Evolutionary conservation across 2,797 vertebrate species (phyloP).

Genomic region (Spatula clypeata): DNA sequence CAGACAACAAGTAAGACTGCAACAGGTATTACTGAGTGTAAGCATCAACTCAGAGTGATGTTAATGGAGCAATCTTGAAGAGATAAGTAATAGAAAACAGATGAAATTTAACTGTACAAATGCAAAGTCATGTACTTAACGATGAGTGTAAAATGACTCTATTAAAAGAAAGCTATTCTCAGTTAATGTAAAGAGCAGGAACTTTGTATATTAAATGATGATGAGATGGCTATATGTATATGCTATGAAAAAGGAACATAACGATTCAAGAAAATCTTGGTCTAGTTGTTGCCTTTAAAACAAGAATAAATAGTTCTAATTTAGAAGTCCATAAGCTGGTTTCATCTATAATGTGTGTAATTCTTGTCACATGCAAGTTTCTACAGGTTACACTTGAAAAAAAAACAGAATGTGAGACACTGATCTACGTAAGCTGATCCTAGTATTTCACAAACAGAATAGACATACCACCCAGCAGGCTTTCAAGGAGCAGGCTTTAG

Average conservation of each 20-base stretch:
- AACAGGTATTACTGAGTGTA: not conserved
- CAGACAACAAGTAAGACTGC: not conserved
- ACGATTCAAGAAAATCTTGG: not conserved
- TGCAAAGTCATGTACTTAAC: not conserved
- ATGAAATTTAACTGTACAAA: not conserved
- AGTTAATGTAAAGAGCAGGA: not conserved
- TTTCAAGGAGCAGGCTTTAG: not conserved
- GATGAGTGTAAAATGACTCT: not conserved
- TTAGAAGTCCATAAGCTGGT: not conserved
- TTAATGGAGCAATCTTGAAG: not conserved
- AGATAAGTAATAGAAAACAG: not conserved
- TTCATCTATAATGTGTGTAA: fast-evolving
- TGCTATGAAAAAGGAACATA: not conserved
- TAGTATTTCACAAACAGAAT: not conserved
- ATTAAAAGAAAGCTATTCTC: not conserved
- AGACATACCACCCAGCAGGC: not conserved
- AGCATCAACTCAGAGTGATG: not conserved
- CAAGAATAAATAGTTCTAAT: not conserved
- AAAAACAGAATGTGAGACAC: not conserved
- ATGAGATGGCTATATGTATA: not conserved
- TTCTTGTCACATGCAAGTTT: not conserved
- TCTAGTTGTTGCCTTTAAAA: not conserved
- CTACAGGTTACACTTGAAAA: not conserved
- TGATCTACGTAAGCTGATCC: not conserved
- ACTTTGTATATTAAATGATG: not conserved